Percentiles rank a stretch among this genome's conserved stretches.
Evolutionary conservation across 1,140 invertebrate genomes (phyloP).

Genomic region (Drosophila yakuba): DNA sequence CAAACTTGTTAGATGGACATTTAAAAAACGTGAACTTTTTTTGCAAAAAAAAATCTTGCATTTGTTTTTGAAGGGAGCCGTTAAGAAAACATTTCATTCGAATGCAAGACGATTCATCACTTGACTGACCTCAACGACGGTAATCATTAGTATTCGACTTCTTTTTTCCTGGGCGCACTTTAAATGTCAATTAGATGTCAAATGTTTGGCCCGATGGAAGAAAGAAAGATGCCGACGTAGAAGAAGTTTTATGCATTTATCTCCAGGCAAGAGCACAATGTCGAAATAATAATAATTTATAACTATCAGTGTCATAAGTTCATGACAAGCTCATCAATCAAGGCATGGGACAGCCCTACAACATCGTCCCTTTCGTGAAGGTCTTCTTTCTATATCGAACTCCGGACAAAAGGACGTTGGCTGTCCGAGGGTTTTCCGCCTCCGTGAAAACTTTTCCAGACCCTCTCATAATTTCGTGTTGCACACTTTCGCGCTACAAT

Average conservation of each 20-base stretch:
- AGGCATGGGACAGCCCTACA: conserved; percentile 74
- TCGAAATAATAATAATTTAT: conserved; percentile 82
- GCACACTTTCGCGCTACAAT: conserved; percentile 70
- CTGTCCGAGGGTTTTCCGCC: conserved; percentile 48
- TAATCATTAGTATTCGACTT: conserved; percentile 39
- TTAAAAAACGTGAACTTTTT: too few relatives aligned
- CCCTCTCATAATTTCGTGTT: conserved; percentile 66
- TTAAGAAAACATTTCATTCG: background rate
- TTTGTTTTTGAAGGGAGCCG: background rate
- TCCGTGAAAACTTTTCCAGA: conserved; percentile 37
- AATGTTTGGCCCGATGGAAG: conserved; percentile 43
- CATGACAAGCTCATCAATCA: conserved; percentile 82
- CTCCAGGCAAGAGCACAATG: conserved; percentile 60
- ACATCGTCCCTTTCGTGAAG: conserved; percentile 14
- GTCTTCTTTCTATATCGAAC: conserved; percentile 16
- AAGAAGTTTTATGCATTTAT: conserved; percentile 49
- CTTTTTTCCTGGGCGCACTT: conserved; percentile 42
- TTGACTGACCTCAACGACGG: conserved; percentile 2
- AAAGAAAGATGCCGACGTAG: background rate
- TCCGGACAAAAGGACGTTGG: conserved; percentile 27
- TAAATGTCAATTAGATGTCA: conserved; percentile 81
- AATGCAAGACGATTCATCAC: conserved; percentile 38
- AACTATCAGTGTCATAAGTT: conserved; percentile 83
- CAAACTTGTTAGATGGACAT: too few relatives aligned
- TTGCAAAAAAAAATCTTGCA: background rate